Evolutionary conservation across 2,113 vertebrate species (phyloP).

Genomic region (Lagopus leucura): DNA sequence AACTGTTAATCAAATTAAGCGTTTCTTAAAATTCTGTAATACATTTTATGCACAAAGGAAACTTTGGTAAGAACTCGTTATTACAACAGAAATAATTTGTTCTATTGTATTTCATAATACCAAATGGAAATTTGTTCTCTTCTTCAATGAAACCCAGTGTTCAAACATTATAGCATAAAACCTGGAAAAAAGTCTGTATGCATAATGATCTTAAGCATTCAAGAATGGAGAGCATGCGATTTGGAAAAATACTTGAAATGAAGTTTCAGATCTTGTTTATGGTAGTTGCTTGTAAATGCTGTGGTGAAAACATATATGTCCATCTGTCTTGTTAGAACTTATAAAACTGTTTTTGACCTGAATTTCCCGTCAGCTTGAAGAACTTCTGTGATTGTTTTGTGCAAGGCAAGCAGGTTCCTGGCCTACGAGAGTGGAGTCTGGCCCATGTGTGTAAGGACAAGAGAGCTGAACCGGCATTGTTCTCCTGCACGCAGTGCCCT

Average conservation of each 20-base stretch:
- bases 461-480: background rate
- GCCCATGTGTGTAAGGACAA: background rate
- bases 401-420: background rate
- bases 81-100: conserved; percentile 55
- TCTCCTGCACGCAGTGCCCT: background rate
- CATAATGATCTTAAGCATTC: background rate
- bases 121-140: conserved; percentile 26
- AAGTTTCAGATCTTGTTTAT: background rate
- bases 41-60: conserved; percentile 67
- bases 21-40: conserved; percentile 72
- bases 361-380: background rate
- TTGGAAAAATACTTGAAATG: background rate
- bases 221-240: background rate
- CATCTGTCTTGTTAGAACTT: background rate
- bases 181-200: background rate
- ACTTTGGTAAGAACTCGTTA: conserved; percentile 45
- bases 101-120: conserved; percentile 41
- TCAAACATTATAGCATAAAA: conserved; percentile 4
- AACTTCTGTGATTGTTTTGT: background rate
- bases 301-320: background rate
- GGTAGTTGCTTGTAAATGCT: background rate
- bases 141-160: background rate
- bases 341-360: background rate
- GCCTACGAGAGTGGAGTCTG: background rate
- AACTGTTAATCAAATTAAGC: conserved; percentile 73